Conservation (phyloP, 2,797 vertebrate species). For the Takifugu rubripes region DNA sequence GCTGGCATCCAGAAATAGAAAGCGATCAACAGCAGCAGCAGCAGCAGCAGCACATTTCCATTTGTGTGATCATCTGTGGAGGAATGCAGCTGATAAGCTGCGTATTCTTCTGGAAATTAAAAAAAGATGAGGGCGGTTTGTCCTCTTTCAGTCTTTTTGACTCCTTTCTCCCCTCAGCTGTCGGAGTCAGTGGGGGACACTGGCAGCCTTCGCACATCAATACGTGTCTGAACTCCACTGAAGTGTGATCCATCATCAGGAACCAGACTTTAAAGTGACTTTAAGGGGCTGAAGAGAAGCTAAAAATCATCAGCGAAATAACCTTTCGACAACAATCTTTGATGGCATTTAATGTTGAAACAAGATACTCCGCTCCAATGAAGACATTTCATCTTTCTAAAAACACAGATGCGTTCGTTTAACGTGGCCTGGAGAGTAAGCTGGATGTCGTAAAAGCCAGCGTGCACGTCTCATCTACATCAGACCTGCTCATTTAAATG, state of each 20-base stretch:
- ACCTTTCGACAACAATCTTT: conserved; percentile 23
- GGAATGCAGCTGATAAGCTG: conserved; percentile 10
- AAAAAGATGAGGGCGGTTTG: conserved; percentile 25
- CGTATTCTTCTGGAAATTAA: conserved; percentile 28
- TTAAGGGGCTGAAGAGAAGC: conserved; percentile 27
- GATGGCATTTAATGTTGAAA: conserved; percentile 9
- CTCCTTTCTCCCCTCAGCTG: conserved; percentile 16
- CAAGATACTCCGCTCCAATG: background rate
- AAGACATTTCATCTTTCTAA: background rate
- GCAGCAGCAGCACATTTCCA: background rate
- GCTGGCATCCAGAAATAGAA: background rate
- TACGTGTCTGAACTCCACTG: conserved; percentile 29
- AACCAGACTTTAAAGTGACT: conserved; percentile 27
- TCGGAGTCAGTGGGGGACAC: conserved; percentile 32
- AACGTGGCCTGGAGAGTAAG: background rate
- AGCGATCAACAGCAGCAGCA: background rate
- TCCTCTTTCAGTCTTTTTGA: conserved; percentile 33
- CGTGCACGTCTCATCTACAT: conserved; percentile 7
- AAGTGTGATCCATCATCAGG: conserved; percentile 29
- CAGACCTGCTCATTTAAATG: conserved; percentile 23
- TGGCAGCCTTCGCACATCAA: conserved; percentile 28
- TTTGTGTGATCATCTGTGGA: conserved; percentile 4
- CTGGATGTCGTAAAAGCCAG: conserved; percentile 1
- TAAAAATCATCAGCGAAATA: conserved; percentile 17
- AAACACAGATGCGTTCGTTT: no score